These are phyloP conservation scores for Drosophila demipolita DNA, from an alignment of 2,888 invertebrate genomes.

Conservation along the genomic window DNA sequence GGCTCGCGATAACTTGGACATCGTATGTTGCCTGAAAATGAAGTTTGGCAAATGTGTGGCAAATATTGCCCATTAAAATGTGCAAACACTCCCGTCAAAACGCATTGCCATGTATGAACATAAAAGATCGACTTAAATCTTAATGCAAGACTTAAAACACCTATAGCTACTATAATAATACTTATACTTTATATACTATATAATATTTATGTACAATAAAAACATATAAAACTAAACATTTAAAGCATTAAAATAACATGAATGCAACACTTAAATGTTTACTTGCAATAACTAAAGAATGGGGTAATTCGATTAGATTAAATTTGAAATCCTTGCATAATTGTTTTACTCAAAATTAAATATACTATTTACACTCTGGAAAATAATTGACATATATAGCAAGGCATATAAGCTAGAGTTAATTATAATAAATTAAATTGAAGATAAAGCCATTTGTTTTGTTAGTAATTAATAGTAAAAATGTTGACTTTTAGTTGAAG, in stretches of 20 bases:
- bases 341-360: background rate
- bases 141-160: background rate
- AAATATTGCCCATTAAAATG: conserved; percentile 2
- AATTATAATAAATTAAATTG: background rate
- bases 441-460: background rate
- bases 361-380: background rate
- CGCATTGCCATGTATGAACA: background rate
- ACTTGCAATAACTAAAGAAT: too few relatives aligned
- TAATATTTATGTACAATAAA: background rate
- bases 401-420: background rate
- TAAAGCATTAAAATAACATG: too few relatives aligned
- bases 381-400: background rate
- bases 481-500: too few relatives aligned
- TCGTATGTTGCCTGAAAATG: conserved; percentile 88
- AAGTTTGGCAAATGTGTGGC: conserved; percentile 1
- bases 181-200: background rate
- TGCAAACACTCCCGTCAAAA: background rate
- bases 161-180: background rate
- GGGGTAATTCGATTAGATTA: background rate
- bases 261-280: background rate
- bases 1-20: conserved; percentile 94
- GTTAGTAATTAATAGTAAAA: too few relatives aligned
- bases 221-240: too few relatives aligned
- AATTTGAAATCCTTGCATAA: background rate
- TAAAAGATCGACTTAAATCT: background rate